Evolutionary conservation across 2,888 invertebrate species (phyloP).

Genomic region (Lepidochitona cinerea): DNA sequence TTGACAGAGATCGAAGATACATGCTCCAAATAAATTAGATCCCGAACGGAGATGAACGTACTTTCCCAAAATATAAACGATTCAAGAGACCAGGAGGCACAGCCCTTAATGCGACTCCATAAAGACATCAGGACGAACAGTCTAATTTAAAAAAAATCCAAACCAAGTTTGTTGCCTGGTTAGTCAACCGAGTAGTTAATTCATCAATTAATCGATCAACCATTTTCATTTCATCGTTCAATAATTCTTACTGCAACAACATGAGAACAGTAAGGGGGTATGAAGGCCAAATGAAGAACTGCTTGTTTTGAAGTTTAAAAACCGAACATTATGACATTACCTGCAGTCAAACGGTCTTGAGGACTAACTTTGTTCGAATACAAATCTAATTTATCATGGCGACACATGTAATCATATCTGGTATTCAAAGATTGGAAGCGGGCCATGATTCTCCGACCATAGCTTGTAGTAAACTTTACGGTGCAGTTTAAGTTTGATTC

Average conservation of each 20-base stretch:
- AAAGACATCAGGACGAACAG: no score
- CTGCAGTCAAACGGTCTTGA: not conserved
- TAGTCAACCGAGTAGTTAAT: not conserved
- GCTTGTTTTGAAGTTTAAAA: not conserved
- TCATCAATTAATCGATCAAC: not conserved
- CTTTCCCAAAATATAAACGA: no score
- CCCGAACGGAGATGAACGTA: no score
- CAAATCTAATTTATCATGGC: not conserved
- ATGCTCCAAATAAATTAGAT: no score
- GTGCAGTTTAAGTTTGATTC: not conserved
- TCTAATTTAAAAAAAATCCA: no score
- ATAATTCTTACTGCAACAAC: no score
- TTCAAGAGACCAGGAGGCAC: no score
- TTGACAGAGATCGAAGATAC: no score
- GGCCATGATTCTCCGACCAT: not conserved
- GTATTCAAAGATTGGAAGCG: not conserved
- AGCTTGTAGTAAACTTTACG: not conserved
- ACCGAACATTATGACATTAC: not conserved
- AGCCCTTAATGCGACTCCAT: no score
- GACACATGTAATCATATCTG: not conserved
- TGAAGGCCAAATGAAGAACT: no score
- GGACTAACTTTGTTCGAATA: not conserved
- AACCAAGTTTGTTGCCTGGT: not conserved
- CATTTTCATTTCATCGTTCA: no score
- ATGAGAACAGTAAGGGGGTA: no score